Evolutionary conservation across 2,888 invertebrate species (phyloP), one percentile per base, ranked within the genome.

Genomic region (Cecidostiba fungosa): DNA sequence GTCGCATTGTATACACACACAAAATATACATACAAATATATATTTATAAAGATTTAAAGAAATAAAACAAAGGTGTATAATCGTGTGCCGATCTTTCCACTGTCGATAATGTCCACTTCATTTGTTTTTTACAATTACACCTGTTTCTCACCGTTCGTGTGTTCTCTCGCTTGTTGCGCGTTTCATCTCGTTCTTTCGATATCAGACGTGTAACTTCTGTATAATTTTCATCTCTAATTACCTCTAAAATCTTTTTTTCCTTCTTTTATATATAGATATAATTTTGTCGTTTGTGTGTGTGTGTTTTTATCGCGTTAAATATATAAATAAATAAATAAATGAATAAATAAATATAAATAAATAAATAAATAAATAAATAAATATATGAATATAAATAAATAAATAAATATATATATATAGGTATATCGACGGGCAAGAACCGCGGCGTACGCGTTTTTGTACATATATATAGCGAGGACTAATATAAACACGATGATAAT

Each of bases 381-480:
- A 85, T 85, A 70, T 76, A 78, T 74, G 76, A 59, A 81, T 54
- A 79, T 54, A 77, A 62, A 87, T 77, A 85, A 83, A 86, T 50
- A 76, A 78, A 85, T 80, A 77, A 70, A 87, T 86, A 88, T 81
- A 87, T 79, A 84, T 85, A 78, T 74, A 85, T 79, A 79, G 29
- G 54, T 83, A 86, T 76, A 83, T 80, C 36, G 79, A 83, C 70
- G 79, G 54, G 59, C 78, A 86, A 77, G 77, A 54, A 62, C 47
- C 73, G 82, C 43, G 69, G 74, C 73, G 69, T 43, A 77, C 73
- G 90, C 90, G 90, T 90, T 91, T 85, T 84, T 90, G 85, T 85
- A 85, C 47, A 85, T 85, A 91, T 90, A 91, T 89, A 91, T 91
- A 91, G 89, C 90, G 87, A 91, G 90, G 90, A 90, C 90, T 91